These are phyloP conservation scores for Notarius lentiginosus DNA, from an alignment of 2,113 vertebrate species.

Conservation along the genomic window DNA sequence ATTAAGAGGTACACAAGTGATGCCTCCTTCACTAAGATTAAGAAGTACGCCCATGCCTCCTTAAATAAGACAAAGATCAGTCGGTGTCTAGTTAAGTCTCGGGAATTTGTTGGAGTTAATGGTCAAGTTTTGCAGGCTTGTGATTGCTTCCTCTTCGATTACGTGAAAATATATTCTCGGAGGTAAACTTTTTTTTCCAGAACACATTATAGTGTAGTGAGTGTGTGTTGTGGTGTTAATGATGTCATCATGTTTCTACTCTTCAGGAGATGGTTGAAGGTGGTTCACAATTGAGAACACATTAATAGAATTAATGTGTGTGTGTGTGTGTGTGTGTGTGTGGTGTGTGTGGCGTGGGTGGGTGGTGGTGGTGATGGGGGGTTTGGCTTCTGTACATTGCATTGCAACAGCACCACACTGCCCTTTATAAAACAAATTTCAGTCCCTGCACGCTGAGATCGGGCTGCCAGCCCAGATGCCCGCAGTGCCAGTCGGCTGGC, in stretches of 20 bases:
- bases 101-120: not conserved
- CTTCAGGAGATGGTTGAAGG: not conserved
- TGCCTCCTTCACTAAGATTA: not conserved
- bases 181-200: not conserved
- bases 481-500: slow-evolving; percentile 43
- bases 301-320: not conserved
- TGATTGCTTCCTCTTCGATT: not conserved
- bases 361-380: not conserved
- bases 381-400: slow-evolving; percentile 8
- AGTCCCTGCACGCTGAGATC: slow-evolving; percentile 21
- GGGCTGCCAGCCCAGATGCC: slow-evolving; percentile 25
- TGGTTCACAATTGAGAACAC: not conserved
- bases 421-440: slow-evolving; percentile 38
- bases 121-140: not conserved
- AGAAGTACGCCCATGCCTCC: too few relatives aligned
- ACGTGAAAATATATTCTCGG: not conserved
- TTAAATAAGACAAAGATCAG: not conserved
- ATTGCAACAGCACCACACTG: not conserved
- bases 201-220: not conserved
- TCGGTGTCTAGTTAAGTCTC: not conserved
- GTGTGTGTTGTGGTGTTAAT: not conserved
- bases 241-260: not conserved
- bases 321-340: slow-evolving; percentile 14
- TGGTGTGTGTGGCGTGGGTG: slow-evolving; percentile 4
- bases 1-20: not conserved